phyloP scores from a whole-genome alignment of 2,888 invertebrate species.

The Ditula angustiorana region DNA sequence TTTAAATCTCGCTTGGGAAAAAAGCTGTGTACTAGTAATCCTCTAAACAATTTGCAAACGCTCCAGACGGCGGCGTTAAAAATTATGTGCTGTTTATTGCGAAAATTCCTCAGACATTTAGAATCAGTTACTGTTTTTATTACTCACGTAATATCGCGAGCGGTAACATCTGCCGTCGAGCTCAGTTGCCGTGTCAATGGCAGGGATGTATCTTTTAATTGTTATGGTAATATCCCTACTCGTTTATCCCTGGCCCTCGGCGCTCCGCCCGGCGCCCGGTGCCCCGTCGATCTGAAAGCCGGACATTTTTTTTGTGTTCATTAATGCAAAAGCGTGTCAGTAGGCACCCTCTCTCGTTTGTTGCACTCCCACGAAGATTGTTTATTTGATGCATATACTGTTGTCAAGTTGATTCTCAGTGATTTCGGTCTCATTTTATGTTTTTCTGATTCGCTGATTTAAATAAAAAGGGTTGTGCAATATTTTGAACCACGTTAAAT shows the following conservation, averaged over 20 bases:
- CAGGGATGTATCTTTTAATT: constrained; percentile 60
- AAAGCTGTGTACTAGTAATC: constrained; percentile 31
- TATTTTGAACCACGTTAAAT: neutral
- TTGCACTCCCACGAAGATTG: constrained; percentile 52
- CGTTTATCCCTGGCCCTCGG: constrained; percentile 52
- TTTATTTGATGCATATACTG: constrained; percentile 41
- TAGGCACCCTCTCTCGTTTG: constrained; percentile 57
- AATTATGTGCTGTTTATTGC: constrained; percentile 44
- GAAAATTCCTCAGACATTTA: constrained; percentile 45
- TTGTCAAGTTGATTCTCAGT: constrained; percentile 14
- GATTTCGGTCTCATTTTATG: neutral
- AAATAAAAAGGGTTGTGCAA: neutral
- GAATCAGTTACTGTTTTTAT: constrained; percentile 49
- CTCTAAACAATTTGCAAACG: constrained; percentile 31
- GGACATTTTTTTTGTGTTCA: constrained; percentile 58
- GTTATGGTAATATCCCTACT: constrained; percentile 63
- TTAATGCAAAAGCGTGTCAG: constrained; percentile 67
- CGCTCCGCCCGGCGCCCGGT: constrained; percentile 50
- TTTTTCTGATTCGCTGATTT: neutral
- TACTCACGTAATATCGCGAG: constrained; percentile 52
- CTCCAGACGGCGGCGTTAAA: constrained; percentile 38
- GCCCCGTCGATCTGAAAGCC: constrained; percentile 28
- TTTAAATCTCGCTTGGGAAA: constrained; percentile 35
- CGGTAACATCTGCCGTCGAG: constrained; percentile 56
- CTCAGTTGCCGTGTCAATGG: constrained; percentile 58